Evolutionary conservation across 2,888 invertebrate species (phyloP), one percentile per base, ranked within the genome.

Genomic region (Eupithecia pulchellata): DNA sequence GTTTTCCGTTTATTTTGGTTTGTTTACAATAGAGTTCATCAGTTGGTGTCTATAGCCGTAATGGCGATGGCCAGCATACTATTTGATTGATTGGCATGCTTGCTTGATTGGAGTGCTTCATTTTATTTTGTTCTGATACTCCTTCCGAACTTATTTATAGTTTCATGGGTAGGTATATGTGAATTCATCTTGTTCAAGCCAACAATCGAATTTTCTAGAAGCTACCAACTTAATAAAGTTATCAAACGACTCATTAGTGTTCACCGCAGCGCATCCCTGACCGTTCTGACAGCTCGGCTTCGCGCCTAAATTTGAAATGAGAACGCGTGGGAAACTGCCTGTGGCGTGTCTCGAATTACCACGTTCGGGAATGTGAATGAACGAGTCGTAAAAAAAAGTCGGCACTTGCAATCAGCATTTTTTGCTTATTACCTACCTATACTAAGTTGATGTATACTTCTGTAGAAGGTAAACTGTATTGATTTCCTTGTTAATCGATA

Each of bases 251-350:
- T 72, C 73, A 75, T 77, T 76, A 76, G 71, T 61, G 75, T 64
- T 68, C 65, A 62, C 63, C 65, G n/a, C 47, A 42, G 69, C 72
- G 68, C 81, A 78, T 82, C 81, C 75, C 80, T 80, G 79, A 73
- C 71, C 75, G 79, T 25, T 77, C 80, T 84, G 87, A 86, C 87
- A 86, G 83, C 73, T 82, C 81, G 78, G 80, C 81, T 90, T 90
- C 87, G 89, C 90, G 90, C 89, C 89, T 83, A 90, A 92, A 89
- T 90, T 89, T 79, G 82, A 91, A 91, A 88, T 85, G 84, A 84
- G 89, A 88, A 86, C 86, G 89, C 91, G 92, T 91, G 93, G 88
- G 91, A 92, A 90, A 87, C 78, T 83, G 87, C 90, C 86, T 79
- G 86, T 81, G 86, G 86, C 86, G 77, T 80, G 82, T 79, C 81